phyloP scores from a whole-genome alignment of 2,797 vertebrate genomes.

The Chrosomus eos region DNA sequence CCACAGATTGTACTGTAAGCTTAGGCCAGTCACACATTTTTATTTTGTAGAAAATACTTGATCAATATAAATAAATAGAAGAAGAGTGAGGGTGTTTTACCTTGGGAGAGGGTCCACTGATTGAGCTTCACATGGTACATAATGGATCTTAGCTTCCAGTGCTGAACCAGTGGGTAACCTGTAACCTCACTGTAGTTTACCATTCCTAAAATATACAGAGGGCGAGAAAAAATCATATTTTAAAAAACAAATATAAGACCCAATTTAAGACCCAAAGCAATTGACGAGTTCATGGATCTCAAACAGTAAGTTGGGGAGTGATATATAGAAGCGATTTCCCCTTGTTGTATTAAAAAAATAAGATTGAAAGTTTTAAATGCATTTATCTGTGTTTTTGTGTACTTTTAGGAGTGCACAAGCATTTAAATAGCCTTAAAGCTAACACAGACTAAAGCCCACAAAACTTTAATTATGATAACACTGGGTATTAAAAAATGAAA shows the following conservation, averaged over 20 bases:
- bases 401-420: neutral
- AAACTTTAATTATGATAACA: neutral
- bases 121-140: constrained; percentile 95
- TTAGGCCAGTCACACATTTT: neutral
- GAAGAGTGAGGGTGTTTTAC: constrained; percentile 74
- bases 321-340: neutral
- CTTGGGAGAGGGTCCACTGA: constrained; percentile 91
- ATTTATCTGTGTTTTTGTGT: neutral
- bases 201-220: constrained; percentile 83
- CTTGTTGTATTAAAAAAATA: neutral
- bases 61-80: constrained; percentile 22
- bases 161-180: constrained; percentile 92
- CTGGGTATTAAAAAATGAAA: neutral
- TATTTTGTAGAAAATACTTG: neutral
- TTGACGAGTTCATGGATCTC: neutral
- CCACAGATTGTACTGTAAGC: neutral
- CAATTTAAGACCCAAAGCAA: neutral
- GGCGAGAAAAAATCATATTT: neutral
- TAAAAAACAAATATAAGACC: neutral
- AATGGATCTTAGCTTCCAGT: constrained; percentile 92
- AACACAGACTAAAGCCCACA: neutral
- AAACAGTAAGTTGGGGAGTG: neutral
- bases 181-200: constrained; percentile 99
- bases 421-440: neutral
- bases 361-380: neutral